Evolutionary conservation across 1,140 invertebrate genomes (phyloP).

Genomic region (Drosophila pseudoobscura): DNA sequence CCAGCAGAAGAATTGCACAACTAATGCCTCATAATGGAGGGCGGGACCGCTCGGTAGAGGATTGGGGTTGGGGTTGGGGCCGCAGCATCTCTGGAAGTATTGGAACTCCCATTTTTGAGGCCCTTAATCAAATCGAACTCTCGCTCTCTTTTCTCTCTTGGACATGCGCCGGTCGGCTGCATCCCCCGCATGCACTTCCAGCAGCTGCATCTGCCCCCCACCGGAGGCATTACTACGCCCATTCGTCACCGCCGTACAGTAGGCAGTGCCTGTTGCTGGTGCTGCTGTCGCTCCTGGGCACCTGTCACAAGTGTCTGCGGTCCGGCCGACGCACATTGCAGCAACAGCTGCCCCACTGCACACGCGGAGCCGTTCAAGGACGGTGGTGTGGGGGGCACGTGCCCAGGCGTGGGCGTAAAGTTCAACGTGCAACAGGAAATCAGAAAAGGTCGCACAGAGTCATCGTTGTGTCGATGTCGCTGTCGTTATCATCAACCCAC

Average conservation of each 20-base stretch:
- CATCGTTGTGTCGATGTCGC: too few relatives aligned
- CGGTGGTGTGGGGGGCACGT: constrained; percentile 24
- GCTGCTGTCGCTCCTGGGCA: constrained; percentile 43
- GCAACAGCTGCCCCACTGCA: constrained; percentile 41
- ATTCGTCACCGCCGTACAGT: too few relatives aligned
- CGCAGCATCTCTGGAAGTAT: constrained; percentile 41
- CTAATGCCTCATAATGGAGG: background rate
- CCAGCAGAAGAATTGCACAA: constrained; percentile 22
- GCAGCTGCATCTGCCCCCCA: constrained; percentile 18
- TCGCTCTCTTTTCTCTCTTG: constrained; percentile 18
- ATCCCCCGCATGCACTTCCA: constrained; percentile 46
- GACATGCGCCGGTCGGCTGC: constrained; percentile 65
- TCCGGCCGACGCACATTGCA: constrained; percentile 57
- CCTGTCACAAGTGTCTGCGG: constrained; percentile 73
- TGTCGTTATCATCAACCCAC: constrained; percentile 14
- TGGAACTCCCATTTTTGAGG: constrained; percentile 27
- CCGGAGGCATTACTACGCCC: constrained; percentile 1
- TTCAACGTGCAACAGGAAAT: constrained; percentile 70
- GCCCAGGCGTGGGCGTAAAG: constrained; percentile 52
- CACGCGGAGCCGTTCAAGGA: background rate
- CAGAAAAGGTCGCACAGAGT: constrained; percentile 32
- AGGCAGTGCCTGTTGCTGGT: background rate
- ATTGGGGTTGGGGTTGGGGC: background rate
- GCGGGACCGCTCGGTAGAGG: background rate
- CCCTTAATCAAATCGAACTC: constrained; percentile 60